Conservation (phyloP, 2,888 invertebrate genomes). For the Xanthia icteritia region DNA sequence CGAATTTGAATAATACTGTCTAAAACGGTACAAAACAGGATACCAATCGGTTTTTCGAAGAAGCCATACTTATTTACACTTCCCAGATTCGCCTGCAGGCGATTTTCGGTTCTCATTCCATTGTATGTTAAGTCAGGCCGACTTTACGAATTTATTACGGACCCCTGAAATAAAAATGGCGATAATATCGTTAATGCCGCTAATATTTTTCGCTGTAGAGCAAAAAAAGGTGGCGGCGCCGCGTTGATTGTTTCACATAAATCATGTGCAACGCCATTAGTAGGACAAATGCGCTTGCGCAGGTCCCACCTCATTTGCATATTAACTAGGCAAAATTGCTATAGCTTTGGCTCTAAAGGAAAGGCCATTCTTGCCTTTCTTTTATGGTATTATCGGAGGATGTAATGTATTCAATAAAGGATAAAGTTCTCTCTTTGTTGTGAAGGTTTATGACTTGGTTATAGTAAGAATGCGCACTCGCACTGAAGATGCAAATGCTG, state of each 20-base stretch:
- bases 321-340: constrained; percentile 69
- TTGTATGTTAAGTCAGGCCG: constrained; percentile 64
- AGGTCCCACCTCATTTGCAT: constrained; percentile 69
- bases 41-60: constrained; percentile 56
- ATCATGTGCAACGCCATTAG: constrained; percentile 73
- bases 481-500: neutral
- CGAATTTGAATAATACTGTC: constrained; percentile 58
- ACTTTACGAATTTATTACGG: constrained; percentile 57
- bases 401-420: constrained; percentile 49
- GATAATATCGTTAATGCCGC: constrained; percentile 62
- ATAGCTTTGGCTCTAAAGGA: constrained; percentile 45
- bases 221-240: constrained; percentile 63
- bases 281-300: constrained; percentile 72
- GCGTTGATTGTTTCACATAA: constrained; percentile 72
- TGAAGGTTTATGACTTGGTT: constrained; percentile 24
- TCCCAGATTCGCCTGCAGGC: constrained; percentile 45
- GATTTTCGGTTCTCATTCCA: constrained; percentile 53
- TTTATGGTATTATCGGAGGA: constrained; percentile 40
- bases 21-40: constrained; percentile 58
- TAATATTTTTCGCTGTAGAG: constrained; percentile 57
- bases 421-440: constrained; percentile 24
- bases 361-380: constrained; percentile 54
- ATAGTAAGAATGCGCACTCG: constrained; percentile 2
- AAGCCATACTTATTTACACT: constrained; percentile 60
- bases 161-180: constrained; percentile 57